Percentiles rank a stretch among this genome's conserved stretches.
Conservation (phyloP, 2,113 vertebrate genomes). For the Sylvia atricapilla region DNA sequence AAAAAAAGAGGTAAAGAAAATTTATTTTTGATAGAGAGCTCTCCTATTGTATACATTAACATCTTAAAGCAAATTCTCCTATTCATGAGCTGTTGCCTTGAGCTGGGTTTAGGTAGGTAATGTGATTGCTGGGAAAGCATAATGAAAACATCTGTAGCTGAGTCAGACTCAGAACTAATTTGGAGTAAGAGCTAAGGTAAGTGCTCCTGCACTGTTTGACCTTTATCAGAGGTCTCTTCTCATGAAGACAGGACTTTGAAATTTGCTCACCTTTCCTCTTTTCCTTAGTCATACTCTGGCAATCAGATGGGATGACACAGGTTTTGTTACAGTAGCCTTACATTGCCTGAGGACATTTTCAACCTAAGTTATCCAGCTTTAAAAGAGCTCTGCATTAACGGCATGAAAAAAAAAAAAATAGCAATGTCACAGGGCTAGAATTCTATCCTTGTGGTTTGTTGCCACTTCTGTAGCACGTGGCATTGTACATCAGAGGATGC, state of each 20-base stretch:
- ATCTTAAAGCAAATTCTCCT: not conserved
- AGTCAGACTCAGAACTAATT: not conserved
- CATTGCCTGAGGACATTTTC: not conserved
- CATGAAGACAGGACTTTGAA: not conserved
- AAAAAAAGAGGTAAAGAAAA: not conserved
- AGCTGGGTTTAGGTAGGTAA: not conserved
- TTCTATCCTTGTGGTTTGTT: not conserved
- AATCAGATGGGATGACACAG: not conserved
- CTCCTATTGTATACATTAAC: not conserved
- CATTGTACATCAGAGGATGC: not conserved
- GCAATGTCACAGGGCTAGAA: not conserved
- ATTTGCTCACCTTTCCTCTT: not conserved
- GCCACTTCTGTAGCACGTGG: not conserved
- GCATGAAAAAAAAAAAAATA: no score
- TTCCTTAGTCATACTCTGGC: not conserved
- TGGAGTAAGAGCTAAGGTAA: not conserved
- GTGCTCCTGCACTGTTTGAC: not conserved
- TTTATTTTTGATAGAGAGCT: not conserved
- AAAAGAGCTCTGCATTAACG: not conserved
- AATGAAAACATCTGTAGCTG: not conserved
- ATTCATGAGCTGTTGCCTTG: not conserved
- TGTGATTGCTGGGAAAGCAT: not conserved
- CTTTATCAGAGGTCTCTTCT: not conserved
- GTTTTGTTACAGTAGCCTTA: not conserved
- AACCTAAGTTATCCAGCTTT: not conserved